A percentile compares a stretch with the other conserved stretches of the same genome.
Conservation (phyloP, 2,797 vertebrate species). For the Melanotaenia trifasciata region DNA sequence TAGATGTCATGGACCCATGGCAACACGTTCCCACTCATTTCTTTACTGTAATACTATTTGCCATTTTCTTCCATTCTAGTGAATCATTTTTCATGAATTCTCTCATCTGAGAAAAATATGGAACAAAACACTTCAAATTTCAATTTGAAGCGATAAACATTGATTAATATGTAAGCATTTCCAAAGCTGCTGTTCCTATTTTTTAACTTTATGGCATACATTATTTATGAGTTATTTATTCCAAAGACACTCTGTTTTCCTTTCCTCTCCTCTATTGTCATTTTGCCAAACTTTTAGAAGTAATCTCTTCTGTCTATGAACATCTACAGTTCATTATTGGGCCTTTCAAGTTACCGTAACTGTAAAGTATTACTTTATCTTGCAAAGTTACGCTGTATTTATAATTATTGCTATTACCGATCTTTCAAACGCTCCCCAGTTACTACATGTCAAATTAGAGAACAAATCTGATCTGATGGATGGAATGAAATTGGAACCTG, state of each 20-base stretch:
- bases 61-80: background rate
- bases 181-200: background rate
- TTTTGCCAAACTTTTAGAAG: background rate
- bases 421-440: background rate
- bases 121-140: background rate
- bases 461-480: background rate
- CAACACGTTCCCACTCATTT: background rate
- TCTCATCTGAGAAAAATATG: background rate
- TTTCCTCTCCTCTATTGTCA: background rate
- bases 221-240: background rate
- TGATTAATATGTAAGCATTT: background rate
- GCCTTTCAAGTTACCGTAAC: background rate
- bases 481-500: too few species aligned
- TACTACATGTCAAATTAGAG: conserved; percentile 11
- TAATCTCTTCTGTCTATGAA: background rate
- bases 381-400: background rate
- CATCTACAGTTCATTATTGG: background rate
- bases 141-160: background rate
- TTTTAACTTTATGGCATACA: background rate
- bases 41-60: background rate
- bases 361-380: background rate
- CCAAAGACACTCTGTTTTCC: background rate
- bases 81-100: background rate
- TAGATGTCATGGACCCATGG: background rate
- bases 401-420: background rate